A percentile compares a stretch with the other conserved stretches of the same genome.
Evolutionary conservation across 1,140 invertebrate species (phyloP).

Genomic region (Trissolcus basalis): DNA sequence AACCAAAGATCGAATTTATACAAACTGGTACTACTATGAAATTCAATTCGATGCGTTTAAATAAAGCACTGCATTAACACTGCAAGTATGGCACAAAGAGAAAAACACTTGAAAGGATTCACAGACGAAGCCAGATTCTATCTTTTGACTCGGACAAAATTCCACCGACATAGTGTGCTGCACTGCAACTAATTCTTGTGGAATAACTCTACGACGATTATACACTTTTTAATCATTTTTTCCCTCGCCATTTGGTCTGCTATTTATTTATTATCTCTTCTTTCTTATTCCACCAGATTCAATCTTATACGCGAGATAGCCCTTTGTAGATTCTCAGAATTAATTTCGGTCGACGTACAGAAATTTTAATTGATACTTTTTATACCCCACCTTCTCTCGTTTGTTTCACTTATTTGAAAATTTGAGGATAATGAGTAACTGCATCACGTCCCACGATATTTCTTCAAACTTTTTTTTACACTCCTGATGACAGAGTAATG

Average conservation of each 20-base stretch:
- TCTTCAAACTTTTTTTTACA: too few species aligned
- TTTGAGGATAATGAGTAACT: too few species aligned
- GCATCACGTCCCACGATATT: too few species aligned
- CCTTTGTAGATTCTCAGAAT: too few species aligned
- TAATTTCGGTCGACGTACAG: too few species aligned
- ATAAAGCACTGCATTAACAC: slow-evolving; percentile 51
- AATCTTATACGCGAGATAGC: too few species aligned
- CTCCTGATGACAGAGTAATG: too few species aligned
- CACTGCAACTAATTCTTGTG: slow-evolving; percentile 37
- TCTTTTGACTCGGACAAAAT: slow-evolving; percentile 45
- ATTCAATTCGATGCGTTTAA: slow-evolving; percentile 54
- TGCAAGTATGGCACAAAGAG: slow-evolving; percentile 16
- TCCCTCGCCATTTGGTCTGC: slow-evolving; percentile 9
- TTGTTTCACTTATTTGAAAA: too few species aligned
- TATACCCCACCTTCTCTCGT: too few species aligned
- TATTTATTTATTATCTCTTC: slow-evolving; percentile 21
- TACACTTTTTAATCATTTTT: slow-evolving; percentile 38
- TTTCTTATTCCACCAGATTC: too few species aligned
- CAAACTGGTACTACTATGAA: slow-evolving; percentile 43
- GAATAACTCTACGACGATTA: slow-evolving; percentile 32
- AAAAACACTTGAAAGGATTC: slow-evolving; percentile 52
- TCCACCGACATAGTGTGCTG: slow-evolving; percentile 17
- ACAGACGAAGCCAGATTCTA: slow-evolving; percentile 53
- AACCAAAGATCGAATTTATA: slow-evolving; percentile 44
- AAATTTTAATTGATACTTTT: too few species aligned